Evolutionary conservation across 2,113 vertebrate species (phyloP).

Genomic region (Microcebus jonahi): DNA sequence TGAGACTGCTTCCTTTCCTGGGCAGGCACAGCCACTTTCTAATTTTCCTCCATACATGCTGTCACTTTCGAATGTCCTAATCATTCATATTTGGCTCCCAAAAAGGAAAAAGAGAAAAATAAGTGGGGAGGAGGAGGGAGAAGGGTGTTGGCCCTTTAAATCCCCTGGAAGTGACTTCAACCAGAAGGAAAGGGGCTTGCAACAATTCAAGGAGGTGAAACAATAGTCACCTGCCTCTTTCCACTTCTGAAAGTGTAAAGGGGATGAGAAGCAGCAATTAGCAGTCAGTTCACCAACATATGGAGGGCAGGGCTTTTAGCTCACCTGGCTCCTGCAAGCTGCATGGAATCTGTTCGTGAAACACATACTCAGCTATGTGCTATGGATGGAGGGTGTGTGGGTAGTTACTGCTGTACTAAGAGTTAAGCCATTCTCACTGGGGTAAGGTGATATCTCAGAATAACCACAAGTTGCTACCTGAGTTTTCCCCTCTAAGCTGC

Average conservation of each 20-base stretch:
- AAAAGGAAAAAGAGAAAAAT: neutral
- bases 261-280: neutral
- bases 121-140: accelerated
- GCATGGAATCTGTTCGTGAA: neutral
- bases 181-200: neutral
- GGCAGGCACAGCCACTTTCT: neutral
- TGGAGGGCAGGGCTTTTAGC: neutral
- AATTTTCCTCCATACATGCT: neutral
- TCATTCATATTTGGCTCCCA: neutral
- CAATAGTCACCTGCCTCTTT: neutral
- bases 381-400: no score
- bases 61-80: neutral
- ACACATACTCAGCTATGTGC: neutral
- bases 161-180: neutral
- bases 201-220: neutral
- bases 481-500: neutral
- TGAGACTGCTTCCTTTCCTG: neutral
- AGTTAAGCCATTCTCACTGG: neutral
- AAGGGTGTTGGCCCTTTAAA: neutral
- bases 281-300: neutral
- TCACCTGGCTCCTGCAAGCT: neutral
- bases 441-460: neutral
- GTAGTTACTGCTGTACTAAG: neutral
- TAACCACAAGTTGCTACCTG: neutral
- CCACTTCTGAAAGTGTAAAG: no score